phyloP scores from a whole-genome alignment of 1,140 invertebrate genomes.

The Eueides isabella region DNA sequence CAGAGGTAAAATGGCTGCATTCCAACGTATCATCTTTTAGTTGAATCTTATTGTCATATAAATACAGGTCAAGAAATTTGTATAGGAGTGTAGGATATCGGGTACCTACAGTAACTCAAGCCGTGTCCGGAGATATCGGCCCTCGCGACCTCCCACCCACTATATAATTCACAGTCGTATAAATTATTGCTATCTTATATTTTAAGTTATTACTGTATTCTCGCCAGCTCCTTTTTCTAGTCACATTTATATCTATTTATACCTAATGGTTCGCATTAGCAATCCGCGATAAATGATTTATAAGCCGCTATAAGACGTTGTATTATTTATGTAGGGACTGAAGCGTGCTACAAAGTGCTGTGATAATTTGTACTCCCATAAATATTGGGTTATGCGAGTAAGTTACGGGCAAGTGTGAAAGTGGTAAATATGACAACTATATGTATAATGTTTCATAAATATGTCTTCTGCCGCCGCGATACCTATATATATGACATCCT shows the following conservation, averaged over 20 bases:
- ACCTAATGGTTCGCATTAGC: conserved; percentile 36
- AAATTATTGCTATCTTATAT: conserved; percentile 71
- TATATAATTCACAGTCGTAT: conserved; percentile 73
- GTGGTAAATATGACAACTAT: conserved; percentile 8
- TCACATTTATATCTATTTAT: conserved; percentile 47
- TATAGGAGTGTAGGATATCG: conserved; percentile 44
- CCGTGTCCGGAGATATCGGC: conserved; percentile 59
- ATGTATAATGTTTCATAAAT: background rate
- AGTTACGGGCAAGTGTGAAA: conserved; percentile 14
- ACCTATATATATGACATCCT: background rate
- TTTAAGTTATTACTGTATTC: conserved; percentile 71
- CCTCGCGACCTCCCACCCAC: conserved; percentile 66
- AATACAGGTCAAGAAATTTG: conserved; percentile 40
- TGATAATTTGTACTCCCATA: conserved; percentile 35
- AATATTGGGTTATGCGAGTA: conserved; percentile 26
- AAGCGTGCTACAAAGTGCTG: conserved; percentile 33
- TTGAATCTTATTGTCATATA: conserved; percentile 34
- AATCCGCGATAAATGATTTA: conserved; percentile 44
- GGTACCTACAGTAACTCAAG: conserved; percentile 53
- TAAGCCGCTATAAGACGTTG: conserved; percentile 23
- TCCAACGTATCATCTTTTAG: conserved; percentile 42
- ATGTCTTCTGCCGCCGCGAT: background rate
- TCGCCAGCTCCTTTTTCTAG: conserved; percentile 63
- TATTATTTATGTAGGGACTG: conserved; percentile 38
- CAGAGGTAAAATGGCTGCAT: conserved; percentile 63